phyloP scores from a whole-genome alignment of 2,113 vertebrate genomes.

The Okapia johnstoni region DNA sequence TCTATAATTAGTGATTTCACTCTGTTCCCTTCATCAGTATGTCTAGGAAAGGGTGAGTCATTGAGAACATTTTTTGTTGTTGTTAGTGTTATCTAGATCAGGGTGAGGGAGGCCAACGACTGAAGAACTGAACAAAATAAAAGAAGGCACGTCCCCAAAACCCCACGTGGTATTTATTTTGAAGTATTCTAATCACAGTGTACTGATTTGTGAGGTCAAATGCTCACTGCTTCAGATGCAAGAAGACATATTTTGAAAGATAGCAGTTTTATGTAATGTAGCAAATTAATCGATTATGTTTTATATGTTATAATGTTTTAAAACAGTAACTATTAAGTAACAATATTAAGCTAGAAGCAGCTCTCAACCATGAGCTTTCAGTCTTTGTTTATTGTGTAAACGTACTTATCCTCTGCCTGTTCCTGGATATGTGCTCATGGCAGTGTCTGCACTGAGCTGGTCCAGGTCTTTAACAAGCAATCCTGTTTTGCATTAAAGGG shows the following conservation, averaged over 20 bases:
- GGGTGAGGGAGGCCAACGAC: fast-evolving
- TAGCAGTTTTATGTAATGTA: neutral
- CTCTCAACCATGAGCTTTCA: neutral
- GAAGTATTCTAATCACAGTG: neutral
- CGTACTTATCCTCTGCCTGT: too few species aligned
- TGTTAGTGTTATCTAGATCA: neutral
- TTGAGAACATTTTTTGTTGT: neutral
- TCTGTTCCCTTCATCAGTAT: neutral
- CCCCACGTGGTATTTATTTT: neutral
- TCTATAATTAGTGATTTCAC: neutral
- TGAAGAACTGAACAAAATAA: neutral
- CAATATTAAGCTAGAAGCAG: neutral
- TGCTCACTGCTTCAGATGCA: neutral
- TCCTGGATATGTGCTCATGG: fast-evolving
- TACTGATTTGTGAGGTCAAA: neutral
- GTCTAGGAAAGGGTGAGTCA: neutral
- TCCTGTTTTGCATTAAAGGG: neutral
- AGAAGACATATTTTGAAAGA: neutral
- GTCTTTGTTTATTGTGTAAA: neutral
- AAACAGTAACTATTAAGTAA: neutral
- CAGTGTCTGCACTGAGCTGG: neutral
- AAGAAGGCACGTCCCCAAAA: neutral
- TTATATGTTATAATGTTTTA: neutral
- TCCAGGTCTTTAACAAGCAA: neutral
- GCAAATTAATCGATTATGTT: neutral